A percentile compares a stretch with the other conserved stretches of the same genome.
These are phyloP conservation scores for Pygoscelis adeliae DNA, from an alignment of 2,113 vertebrate species.

Conservation along the genomic window DNA sequence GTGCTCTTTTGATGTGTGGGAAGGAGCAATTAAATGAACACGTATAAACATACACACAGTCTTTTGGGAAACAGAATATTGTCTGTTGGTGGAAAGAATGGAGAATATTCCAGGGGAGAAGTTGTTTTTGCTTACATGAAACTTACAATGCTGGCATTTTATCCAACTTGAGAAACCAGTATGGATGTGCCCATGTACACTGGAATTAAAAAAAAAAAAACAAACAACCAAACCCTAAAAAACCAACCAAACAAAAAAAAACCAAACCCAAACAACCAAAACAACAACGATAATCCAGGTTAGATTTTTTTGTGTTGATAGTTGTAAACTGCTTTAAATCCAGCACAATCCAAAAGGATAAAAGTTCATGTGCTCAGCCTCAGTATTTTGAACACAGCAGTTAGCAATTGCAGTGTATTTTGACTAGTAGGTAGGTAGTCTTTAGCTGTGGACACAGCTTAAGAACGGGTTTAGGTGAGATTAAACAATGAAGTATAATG, in stretches of 20 bases:
- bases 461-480: background rate
- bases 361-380: background rate
- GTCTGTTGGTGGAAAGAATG: background rate
- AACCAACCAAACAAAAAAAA: background rate
- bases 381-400: background rate
- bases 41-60: fast-evolving
- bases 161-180: background rate
- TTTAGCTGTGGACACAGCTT: background rate
- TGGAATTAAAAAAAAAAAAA: background rate
- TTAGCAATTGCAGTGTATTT: background rate
- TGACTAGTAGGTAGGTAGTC: background rate
- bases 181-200: background rate
- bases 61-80: background rate
- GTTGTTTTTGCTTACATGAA: background rate
- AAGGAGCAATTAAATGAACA: background rate
- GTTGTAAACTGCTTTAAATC: background rate
- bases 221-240: too few relatives aligned
- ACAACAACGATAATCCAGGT: fast-evolving
- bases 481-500: background rate
- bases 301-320: background rate
- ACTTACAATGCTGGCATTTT: background rate
- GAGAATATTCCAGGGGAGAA: background rate
- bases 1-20: background rate
- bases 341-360: background rate
- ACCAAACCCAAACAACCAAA: background rate